These are phyloP conservation scores for Lophius americanus DNA, from an alignment of 2,797 vertebrate species.

Conservation along the genomic window DNA sequence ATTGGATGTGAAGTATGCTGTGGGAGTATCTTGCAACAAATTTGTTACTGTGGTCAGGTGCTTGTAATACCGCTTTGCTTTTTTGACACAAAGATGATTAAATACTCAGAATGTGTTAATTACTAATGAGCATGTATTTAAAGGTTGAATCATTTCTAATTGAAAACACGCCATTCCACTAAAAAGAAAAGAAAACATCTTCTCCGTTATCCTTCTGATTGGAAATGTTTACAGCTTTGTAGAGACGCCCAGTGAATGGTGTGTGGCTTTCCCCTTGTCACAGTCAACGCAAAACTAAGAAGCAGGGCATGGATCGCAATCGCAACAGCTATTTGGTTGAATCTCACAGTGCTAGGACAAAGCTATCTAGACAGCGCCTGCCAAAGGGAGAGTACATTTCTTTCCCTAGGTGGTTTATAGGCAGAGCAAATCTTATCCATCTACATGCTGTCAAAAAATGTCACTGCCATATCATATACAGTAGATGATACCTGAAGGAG, in stretches of 20 bases:
- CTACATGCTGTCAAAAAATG: conserved; percentile 86
- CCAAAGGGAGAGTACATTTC: conserved; percentile 76
- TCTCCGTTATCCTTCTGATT: conserved; percentile 43
- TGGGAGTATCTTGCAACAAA: conserved; percentile 7
- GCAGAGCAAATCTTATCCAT: conserved; percentile 82
- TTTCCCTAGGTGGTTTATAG: conserved; percentile 81
- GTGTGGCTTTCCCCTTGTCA: conserved; percentile 66
- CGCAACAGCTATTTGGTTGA: conserved; percentile 74
- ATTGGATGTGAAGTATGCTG: conserved; percentile 12
- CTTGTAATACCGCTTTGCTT: conserved; percentile 1
- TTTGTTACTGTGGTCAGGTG: conserved; percentile 12
- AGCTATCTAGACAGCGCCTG: conserved; percentile 80
- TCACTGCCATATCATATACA: conserved; percentile 81
- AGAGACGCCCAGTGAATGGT: conserved; percentile 48
- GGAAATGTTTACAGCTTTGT: conserved; percentile 47
- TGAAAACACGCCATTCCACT: conserved; percentile 17
- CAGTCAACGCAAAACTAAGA: conserved; percentile 73
- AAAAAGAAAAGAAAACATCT: conserved; percentile 10
- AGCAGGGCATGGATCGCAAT: conserved; percentile 77
- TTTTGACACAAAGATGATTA: neutral
- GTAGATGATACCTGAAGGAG: conserved; percentile 79
- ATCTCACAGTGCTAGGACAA: conserved; percentile 77
- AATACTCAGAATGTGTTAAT: conserved; percentile 14
- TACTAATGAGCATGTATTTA: conserved; percentile 26
- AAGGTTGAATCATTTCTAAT: conserved; percentile 28